Evolutionary conservation across 1,140 invertebrate species (phyloP).

Genomic region (Fopius arisanus): DNA sequence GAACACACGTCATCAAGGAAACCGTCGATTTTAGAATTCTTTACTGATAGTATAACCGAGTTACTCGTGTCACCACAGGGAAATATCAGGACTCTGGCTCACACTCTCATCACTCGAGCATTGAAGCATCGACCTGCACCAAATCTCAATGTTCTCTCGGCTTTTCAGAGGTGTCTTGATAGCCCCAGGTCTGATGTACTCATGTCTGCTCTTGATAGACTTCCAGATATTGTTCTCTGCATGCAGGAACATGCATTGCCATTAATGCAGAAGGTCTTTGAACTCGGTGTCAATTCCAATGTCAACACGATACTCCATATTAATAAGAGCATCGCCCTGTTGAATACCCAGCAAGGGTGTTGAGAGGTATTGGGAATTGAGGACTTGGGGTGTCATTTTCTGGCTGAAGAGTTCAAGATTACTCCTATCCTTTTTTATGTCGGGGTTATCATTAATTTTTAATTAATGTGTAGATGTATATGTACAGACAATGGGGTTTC

Average conservation of each 20-base stretch:
- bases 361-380: conserved; percentile 51
- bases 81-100: conserved; percentile 71
- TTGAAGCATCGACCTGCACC: conserved; percentile 73
- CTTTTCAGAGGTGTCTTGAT: conserved; percentile 82
- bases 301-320: conserved; percentile 82
- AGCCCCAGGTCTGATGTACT: conserved; percentile 80
- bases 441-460: neutral
- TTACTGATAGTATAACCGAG: conserved; percentile 71
- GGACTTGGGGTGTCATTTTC: neutral
- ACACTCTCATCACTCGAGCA: conserved; percentile 71
- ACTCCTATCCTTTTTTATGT: neutral
- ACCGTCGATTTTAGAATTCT: conserved; percentile 72
- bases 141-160: conserved; percentile 71
- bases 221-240: conserved; percentile 83
- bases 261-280: conserved; percentile 83
- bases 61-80: conserved; percentile 71
- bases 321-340: conserved; percentile 78
- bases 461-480: conserved; percentile 1
- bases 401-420: neutral
- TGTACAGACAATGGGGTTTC: neutral
- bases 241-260: conserved; percentile 84
- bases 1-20: conserved; percentile 75
- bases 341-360: conserved; percentile 85
- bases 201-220: conserved; percentile 79
- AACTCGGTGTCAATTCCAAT: conserved; percentile 80